These are phyloP conservation scores for Anoplopoma fimbria DNA, from an alignment of 2,113 vertebrate genomes.

Conservation along the genomic window DNA sequence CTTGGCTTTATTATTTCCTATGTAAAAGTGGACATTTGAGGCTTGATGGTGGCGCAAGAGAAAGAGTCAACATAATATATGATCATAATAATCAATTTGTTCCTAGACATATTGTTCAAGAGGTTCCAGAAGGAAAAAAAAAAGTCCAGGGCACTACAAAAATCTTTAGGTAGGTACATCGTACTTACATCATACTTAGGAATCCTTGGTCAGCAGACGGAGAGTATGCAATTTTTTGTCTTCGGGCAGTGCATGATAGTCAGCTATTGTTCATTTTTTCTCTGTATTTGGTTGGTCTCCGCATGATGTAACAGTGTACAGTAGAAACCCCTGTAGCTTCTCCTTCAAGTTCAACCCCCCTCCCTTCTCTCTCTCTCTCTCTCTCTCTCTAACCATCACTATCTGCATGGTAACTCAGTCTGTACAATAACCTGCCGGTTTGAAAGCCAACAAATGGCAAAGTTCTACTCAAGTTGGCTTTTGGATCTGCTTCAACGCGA, in stretches of 20 bases:
- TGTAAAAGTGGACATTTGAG: background rate
- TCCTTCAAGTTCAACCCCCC: background rate
- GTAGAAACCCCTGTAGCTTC: slow-evolving; percentile 12
- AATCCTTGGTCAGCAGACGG: slow-evolving; percentile 15
- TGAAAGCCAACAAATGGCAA: slow-evolving; percentile 4
- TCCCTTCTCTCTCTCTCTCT: background rate
- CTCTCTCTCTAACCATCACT: background rate
- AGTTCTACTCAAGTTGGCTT: background rate
- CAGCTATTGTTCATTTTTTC: slow-evolving; percentile 17
- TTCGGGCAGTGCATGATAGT: slow-evolving; percentile 21
- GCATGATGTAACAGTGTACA: slow-evolving; percentile 22
- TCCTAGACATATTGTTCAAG: background rate
- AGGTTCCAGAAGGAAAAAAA: background rate
- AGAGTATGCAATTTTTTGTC: background rate
- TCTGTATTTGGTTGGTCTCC: slow-evolving; percentile 13
- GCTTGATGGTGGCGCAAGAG: background rate
- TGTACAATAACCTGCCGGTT: background rate
- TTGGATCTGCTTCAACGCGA: background rate
- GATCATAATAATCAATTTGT: background rate
- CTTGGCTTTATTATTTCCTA: background rate
- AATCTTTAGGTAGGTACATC: background rate
- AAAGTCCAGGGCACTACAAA: background rate
- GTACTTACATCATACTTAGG: slow-evolving; percentile 7
- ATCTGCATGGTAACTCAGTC: background rate
- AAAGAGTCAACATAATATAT: background rate